A percentile compares a stretch with the other conserved stretches of the same genome.
Evolutionary conservation across 1,140 invertebrate species (phyloP).

Genomic region (Muscidifurax raptorellus): DNA sequence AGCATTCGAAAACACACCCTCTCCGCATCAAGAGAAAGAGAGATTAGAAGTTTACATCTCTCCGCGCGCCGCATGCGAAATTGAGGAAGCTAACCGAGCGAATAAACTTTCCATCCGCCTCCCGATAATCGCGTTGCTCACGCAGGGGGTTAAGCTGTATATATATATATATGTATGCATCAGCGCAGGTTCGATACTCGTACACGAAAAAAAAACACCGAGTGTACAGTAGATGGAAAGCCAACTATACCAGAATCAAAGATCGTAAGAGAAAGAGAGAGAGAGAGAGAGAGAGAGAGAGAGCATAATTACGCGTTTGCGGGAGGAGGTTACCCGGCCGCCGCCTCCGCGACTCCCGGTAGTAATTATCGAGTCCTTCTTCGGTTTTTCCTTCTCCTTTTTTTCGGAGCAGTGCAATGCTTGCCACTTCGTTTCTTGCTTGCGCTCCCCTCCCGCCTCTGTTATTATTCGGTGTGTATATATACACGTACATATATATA

Average conservation of each 20-base stretch:
- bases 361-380: constrained; percentile 74
- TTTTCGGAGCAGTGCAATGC: constrained; percentile 38
- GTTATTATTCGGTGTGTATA: constrained; percentile 71
- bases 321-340: constrained; percentile 70
- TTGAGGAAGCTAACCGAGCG: constrained; percentile 1
- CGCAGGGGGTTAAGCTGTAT: not conserved
- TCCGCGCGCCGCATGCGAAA: constrained; percentile 1
- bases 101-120: constrained; percentile 11
- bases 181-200: not conserved
- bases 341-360: constrained; percentile 74
- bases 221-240: not conserved
- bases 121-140: not conserved
- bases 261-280: not conserved
- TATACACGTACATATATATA: constrained; percentile 36
- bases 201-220: no score
- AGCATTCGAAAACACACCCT: constrained; percentile 3
- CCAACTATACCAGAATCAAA: no score
- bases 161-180: no score
- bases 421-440: not conserved
- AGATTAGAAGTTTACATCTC: not conserved
- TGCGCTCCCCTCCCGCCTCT: no score
- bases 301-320: constrained; percentile 74
- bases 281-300: not conserved
- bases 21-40: no score
- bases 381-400: constrained; percentile 55